phyloP scores from a whole-genome alignment of 2,888 invertebrate species.

The Diploptera punctata region DNA sequence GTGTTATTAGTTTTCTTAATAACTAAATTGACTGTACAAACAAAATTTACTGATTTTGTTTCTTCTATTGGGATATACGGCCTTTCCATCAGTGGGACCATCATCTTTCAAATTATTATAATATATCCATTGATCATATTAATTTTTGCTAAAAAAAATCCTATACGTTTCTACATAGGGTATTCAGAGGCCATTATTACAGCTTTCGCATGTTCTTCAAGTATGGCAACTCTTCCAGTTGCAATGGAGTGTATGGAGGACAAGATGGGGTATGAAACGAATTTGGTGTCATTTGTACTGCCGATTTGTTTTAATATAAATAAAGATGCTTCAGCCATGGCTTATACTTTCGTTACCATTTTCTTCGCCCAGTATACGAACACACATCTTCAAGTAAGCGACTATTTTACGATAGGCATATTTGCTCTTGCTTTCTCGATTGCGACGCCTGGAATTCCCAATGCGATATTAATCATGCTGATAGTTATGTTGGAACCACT shows the following conservation, averaged over 20 bases:
- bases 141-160: neutral
- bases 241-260: neutral
- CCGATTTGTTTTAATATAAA: neutral
- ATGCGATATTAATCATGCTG: neutral
- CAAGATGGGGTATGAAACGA: neutral
- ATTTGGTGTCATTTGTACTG: neutral
- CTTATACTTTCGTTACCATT: neutral
- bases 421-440: neutral
- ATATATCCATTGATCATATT: neutral
- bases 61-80: neutral
- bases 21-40: no score
- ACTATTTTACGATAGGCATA: neutral
- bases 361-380: neutral
- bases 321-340: neutral
- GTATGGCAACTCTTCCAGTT: constrained; percentile 1
- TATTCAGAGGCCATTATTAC: neutral
- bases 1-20: neutral
- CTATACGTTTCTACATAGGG: neutral
- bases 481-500: neutral
- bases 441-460: neutral
- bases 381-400: neutral
- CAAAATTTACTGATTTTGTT: neutral
- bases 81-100: no score
- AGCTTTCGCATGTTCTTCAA: neutral
- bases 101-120: no score